Conservation (phyloP, 1,140 invertebrate genomes). For the Panulirus ornatus region DNA sequence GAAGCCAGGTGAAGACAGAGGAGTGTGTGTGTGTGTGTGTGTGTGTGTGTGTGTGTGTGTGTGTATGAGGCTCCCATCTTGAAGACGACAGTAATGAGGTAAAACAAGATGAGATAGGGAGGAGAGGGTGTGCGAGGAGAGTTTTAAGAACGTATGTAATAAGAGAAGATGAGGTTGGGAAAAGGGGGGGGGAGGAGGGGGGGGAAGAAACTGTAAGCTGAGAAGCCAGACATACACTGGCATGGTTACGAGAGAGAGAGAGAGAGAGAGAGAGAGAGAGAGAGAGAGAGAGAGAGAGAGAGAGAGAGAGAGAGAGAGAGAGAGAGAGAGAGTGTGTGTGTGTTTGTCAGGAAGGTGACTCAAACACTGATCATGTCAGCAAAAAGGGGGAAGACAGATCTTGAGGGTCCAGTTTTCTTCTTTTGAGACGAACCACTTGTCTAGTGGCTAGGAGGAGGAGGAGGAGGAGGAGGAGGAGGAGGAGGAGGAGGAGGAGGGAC, state of each 20-base stretch:
- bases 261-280: not conserved
- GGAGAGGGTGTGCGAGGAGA: not conserved
- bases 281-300: not conserved
- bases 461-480: not conserved
- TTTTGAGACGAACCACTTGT: not conserved
- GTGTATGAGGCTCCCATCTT: too few relatives aligned
- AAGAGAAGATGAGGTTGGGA: too few relatives aligned
- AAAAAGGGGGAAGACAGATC: not conserved
- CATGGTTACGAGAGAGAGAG: not conserved
- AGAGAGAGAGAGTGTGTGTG: not conserved
- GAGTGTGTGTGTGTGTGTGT: too few relatives aligned
- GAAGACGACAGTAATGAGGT: not conserved
- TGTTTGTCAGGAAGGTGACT: not conserved
- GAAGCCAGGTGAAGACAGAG: too few relatives aligned
- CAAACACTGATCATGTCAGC: not conserved
- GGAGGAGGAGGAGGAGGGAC: not conserved
- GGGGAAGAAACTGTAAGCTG: not conserved
- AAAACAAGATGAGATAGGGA: not conserved
- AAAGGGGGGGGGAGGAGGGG: not conserved
- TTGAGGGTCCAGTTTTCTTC: not conserved
- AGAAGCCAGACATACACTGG: not conserved
- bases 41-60: too few relatives aligned
- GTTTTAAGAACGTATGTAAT: not conserved
- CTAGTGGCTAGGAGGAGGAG: not conserved
- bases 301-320: not conserved